Conservation (phyloP, 2,113 vertebrate genomes). For the Mionectes macconnelli region DNA sequence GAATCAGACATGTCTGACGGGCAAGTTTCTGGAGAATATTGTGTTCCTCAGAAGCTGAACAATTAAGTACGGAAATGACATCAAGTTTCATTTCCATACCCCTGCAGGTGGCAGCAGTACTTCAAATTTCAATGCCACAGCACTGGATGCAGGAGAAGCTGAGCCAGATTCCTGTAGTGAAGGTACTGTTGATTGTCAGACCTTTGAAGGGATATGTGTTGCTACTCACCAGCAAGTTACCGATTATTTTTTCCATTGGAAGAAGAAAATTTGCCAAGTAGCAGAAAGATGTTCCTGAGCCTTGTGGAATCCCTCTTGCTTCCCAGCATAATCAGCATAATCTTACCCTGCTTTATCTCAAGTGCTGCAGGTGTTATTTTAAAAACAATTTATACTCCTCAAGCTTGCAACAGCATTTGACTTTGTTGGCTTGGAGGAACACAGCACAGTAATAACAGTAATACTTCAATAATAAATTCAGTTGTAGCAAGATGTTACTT, state of each 20-base stretch:
- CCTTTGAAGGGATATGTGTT: background rate
- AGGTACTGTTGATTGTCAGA: background rate
- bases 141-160: background rate
- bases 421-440: background rate
- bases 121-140: slow-evolving; percentile 67
- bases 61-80: background rate
- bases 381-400: background rate
- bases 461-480: background rate
- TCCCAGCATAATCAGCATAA: background rate
- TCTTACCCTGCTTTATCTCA: background rate
- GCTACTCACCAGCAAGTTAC: background rate
- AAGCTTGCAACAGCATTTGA: background rate
- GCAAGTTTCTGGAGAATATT: background rate
- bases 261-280: background rate
- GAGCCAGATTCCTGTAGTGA: background rate
- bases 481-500: background rate
- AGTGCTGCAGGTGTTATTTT: background rate
- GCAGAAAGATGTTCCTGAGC: background rate
- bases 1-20: background rate
- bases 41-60: background rate
- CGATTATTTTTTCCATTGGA: background rate
- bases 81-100: background rate
- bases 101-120: slow-evolving; percentile 81
- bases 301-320: background rate
- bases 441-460: background rate